These are phyloP conservation scores for Nomada lathburiana DNA, from an alignment of 2,888 invertebrate species.

Conservation along the genomic window DNA sequence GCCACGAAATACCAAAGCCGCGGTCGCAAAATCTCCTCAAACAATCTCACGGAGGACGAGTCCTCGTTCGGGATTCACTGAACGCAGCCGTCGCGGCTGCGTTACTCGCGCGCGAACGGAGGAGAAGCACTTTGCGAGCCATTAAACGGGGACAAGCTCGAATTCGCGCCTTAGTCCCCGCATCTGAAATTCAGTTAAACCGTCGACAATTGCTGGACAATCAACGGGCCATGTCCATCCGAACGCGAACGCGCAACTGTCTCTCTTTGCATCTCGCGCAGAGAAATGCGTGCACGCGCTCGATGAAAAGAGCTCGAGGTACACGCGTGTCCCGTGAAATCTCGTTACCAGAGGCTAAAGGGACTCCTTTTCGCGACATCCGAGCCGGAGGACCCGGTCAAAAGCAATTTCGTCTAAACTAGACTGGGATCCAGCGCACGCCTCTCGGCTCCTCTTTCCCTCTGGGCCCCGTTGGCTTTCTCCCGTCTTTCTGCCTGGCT, in stretches of 20 bases:
- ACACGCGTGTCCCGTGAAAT: slow-evolving; percentile 52
- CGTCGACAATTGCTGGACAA: slow-evolving; percentile 46
- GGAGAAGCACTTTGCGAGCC: slow-evolving; percentile 28
- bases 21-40: slow-evolving; percentile 6
- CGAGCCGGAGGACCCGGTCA: slow-evolving; percentile 45
- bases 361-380: slow-evolving; percentile 52
- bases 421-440: not conserved
- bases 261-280: not conserved
- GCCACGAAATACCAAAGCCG: not conserved
- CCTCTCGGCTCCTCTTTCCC: not conserved
- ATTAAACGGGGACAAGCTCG: slow-evolving; percentile 30
- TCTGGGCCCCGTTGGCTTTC: not conserved
- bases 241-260: slow-evolving; percentile 12
- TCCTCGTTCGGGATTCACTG: slow-evolving; percentile 15
- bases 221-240: slow-evolving; percentile 18
- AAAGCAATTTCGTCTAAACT: slow-evolving; percentile 69
- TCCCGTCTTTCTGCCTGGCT: not conserved
- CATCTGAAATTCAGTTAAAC: slow-evolving; percentile 40
- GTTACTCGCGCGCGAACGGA: not conserved
- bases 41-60: slow-evolving; percentile 7
- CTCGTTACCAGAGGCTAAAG: slow-evolving; percentile 64
- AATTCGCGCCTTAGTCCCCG: slow-evolving; percentile 33
- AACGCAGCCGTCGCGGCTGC: slow-evolving; percentile 19
- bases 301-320: slow-evolving; percentile 53
- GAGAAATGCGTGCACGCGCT: slow-evolving; percentile 11